Evolutionary conservation across 2,113 vertebrate genomes (phyloP), one percentile per base, ranked within the genome.

Genomic region (Embiotoca jacksoni): DNA sequence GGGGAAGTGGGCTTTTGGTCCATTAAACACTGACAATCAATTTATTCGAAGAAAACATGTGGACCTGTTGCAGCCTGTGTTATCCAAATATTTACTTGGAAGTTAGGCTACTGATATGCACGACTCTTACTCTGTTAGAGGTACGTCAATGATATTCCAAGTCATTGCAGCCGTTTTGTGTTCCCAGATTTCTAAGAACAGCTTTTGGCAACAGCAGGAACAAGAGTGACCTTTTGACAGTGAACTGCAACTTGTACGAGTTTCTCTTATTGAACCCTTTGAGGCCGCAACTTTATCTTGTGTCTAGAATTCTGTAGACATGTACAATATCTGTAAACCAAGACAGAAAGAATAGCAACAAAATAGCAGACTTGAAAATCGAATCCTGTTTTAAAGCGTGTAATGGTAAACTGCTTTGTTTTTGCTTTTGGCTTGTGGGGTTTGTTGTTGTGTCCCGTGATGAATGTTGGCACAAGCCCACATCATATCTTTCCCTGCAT

Each of bases 381-480:
- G 33, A 55, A 55, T 32, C 15, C 9, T 3, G 39, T 46, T 76
- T 41, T n/a, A 7, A 56, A 13, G 7, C 41, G 15, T 2, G 0
- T 8, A 14, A 60, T 3, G 2, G 23, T 11, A 35, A 32, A 54
- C 31, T 31, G 15, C 6, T 63, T 10, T 23, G 23, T 57, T 15
- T 32, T 3, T 64, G 67, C 16, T 37, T 59, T 57, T 68, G 61
- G 13, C 31, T 23, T 44, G 32, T 68, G 67, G 11, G 16, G 11
- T 47, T 67, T 75, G 46, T 44, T 41, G 54, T 72, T 52, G 41
- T 63, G 52, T 41, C 52, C 41, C 14, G 16, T 39, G 33, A 32
- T 57, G 35, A 50, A 33, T 6, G 1, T 47, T 49, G 50, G 33
- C 6, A 16, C 23, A 39, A 16, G 6, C 31, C 2, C 54, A 58